phyloP scores from a whole-genome alignment of 2,113 vertebrate species.

The Murina feae region DNA sequence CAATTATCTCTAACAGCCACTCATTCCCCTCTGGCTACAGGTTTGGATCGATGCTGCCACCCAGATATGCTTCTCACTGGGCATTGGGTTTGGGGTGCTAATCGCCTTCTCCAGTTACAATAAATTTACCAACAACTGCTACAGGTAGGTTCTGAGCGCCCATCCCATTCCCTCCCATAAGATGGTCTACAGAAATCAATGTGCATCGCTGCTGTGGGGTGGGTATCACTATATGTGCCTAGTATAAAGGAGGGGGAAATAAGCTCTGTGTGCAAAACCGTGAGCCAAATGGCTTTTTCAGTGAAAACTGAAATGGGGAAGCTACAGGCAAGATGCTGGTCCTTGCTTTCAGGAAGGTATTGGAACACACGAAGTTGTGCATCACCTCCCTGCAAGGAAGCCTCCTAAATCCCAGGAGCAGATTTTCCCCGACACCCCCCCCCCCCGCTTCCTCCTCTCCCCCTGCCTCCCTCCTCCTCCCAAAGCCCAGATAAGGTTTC shows the following conservation, averaged over 20 bases:
- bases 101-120: conserved; percentile 99
- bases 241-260: background rate
- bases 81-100: conserved; percentile 95
- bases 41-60: conserved; percentile 99
- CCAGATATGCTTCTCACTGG: conserved; percentile 98
- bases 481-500: rapidly evolving
- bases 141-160: conserved; percentile 86
- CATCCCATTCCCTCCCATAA: background rate
- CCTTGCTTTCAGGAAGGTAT: background rate
- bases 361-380: rapidly evolving
- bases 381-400: background rate
- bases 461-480: rapidly evolving
- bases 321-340: rapidly evolving
- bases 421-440: rapidly evolving
- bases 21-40: conserved; percentile 80
- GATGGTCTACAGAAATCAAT: rapidly evolving
- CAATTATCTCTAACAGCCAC: conserved; percentile 87
- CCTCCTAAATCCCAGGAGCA: rapidly evolving
- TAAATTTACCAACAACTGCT: conserved; percentile 98
- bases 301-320: background rate
- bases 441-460: background rate
- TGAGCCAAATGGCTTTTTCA: background rate
- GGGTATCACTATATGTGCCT: rapidly evolving
- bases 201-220: rapidly evolving
- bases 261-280: background rate